Evolutionary conservation across 2,888 invertebrate genomes (phyloP), one percentile per base, ranked within the genome.

Genomic region (Lasioglossum figueresi): DNA sequence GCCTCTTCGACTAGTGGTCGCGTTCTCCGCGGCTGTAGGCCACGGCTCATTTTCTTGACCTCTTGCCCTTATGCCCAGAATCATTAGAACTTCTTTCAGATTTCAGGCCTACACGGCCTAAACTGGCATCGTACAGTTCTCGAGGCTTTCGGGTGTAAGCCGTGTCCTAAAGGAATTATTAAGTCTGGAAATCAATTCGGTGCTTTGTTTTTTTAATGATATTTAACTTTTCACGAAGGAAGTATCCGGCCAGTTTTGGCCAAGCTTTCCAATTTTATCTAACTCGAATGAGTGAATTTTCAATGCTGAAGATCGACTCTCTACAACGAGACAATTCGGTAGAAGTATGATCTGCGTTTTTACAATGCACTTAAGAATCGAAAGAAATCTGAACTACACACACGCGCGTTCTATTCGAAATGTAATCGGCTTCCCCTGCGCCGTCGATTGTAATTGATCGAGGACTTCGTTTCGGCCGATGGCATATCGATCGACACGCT

Each of bases 391-490:
- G 34, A 34, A 5, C 19, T 34, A 68, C 8, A 31, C 6, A 6
- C 14, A 34, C 34, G 16, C 8, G 16, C 19, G 27, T 37, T 8
- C 19, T 23, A 34, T 8, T 34, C 23, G 34, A 66, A 66, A 19
- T 8, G 27, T 14, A 59, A 59, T 59, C 59, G 27, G 59, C 23
- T 23, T 37, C 23, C 8, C 6, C 31, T 23, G 68, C 6, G 10
- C 37, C 68, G 37, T 68, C 68, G 12, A 23, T 68, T 68, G 37
- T 23, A 68, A 68, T 37, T 68, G 68, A 68, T 68, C 68, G 68
- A 34, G 37, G 68, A 37, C 34, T 68, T 68, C 37, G 34, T 66
- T 66, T 37, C 68, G 16, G 34, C 6, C 66, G 10, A 68, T 68
- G 37, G 68, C 37, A 3, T 68, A 37, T 68, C 37, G 37, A 68